Percentiles rank a stretch among this genome's conserved stretches.
Evolutionary conservation across 2,113 vertebrate genomes (phyloP).

Genomic region (Prunella fulvescens): DNA sequence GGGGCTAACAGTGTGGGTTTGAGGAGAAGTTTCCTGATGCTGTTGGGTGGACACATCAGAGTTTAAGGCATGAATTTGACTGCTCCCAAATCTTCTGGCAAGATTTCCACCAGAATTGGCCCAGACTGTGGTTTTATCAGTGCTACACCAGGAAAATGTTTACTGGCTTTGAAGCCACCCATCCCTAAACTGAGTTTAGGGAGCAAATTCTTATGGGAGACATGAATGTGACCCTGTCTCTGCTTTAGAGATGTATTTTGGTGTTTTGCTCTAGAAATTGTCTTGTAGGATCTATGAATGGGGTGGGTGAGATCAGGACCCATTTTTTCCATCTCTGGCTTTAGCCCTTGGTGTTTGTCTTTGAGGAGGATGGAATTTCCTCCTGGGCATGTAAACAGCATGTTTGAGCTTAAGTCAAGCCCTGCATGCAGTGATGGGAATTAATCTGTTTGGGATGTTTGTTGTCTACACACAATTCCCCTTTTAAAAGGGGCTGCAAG

Average conservation of each 20-base stretch:
- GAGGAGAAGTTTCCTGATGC: not conserved
- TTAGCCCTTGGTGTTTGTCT: not conserved
- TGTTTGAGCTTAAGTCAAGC: not conserved
- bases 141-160: not conserved
- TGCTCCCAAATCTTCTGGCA: not conserved
- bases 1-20: not conserved
- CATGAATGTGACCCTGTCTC: not conserved
- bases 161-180: not conserved
- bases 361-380: not conserved
- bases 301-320: not conserved
- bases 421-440: not conserved
- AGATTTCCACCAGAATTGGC: not conserved
- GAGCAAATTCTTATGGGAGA: not conserved
- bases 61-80: not conserved
- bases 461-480: not conserved
- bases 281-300: not conserved
- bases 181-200: not conserved
- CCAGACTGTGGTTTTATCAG: not conserved
- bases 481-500: not conserved
- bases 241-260: not conserved
- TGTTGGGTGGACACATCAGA: not conserved
- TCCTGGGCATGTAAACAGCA: not conserved
- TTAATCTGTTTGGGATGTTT: not conserved
- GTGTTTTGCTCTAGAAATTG: not conserved
- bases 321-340: not conserved